Evolutionary conservation across 1,140 invertebrate genomes (phyloP), one percentile per base, ranked within the genome.

Genomic region (Apis dorsata): DNA sequence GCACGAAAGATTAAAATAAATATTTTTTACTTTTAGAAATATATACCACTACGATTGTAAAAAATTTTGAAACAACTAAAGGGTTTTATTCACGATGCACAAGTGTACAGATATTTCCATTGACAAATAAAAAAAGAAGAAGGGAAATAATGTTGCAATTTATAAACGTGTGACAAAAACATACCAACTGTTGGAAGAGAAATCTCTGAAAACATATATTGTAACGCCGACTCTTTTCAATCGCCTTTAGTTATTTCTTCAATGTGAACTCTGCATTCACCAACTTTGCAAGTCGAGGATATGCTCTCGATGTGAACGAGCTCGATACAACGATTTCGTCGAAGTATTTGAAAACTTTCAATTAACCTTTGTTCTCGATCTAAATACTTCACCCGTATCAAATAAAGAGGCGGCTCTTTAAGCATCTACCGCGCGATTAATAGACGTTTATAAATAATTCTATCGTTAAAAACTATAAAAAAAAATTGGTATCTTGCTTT

Each of bases 71-170:
- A 44, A 44, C 34, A 44, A 44, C 5, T 7, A 44, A 44, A 44
- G 5, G 34, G 2, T 44, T 5, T 44, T 44, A 44, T 19, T 59
- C 70, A 28, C 28, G 5, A 21, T 21, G 73, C 49, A 59, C 24
- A 59, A 21, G 13, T 3, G 53, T 17, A 24, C 24, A 80, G 77
- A 68, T 24, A 59, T 74, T 74, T 70, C 68, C 73, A 71, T 83
- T 70, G 70, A 79, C 79, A 84, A 79, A 62, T 53, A n/a, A 34
- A 63, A 28, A 2, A 17, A 1, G 12, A 19, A n/a, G 2, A 49
- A 69, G 7, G 63, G n/a, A 70, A 70, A 19, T 34, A 57, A 80
- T 51, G 60, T 72, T 83, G 69, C 19, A n/a, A 77, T 65, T 62
- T 13, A 19, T 13, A 8, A 65, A 13, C 1, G 28, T 8, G 21